Conservation (phyloP, 1,140 invertebrate species). For the Cydia amplana region DNA sequence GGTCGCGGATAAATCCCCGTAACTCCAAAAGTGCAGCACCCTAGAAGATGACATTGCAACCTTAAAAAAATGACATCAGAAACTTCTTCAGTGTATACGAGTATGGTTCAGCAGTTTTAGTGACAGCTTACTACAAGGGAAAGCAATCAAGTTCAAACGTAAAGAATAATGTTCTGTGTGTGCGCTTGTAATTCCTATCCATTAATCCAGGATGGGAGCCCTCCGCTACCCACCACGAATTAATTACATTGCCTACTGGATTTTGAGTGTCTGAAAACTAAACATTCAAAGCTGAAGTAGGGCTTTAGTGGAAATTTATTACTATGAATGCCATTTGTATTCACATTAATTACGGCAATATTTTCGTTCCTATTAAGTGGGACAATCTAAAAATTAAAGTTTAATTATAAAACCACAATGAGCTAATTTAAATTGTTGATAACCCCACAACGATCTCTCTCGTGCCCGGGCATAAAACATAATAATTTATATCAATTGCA, state of each 20-base stretch:
- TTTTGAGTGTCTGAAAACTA: constrained; percentile 51
- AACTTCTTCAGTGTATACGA: neutral
- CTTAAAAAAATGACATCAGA: too few relatives aligned
- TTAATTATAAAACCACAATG: constrained; percentile 23
- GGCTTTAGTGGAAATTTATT: neutral
- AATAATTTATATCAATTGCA: constrained; percentile 18
- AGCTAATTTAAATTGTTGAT: constrained; percentile 27
- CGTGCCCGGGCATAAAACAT: constrained; percentile 9
- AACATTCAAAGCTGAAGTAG: constrained; percentile 10
- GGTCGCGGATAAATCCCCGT: too few relatives aligned
- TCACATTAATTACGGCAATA: neutral
- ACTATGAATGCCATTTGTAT: neutral
- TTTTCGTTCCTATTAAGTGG: neutral
- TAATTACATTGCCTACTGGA: constrained; percentile 67
- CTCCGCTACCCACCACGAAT: constrained; percentile 70
- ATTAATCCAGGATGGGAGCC: constrained; percentile 66
- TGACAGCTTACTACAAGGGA: neutral
- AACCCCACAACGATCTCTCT: constrained; percentile 4
- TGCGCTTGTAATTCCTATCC: constrained; percentile 64
- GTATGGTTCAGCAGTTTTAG: neutral
- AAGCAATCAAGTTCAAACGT: constrained; percentile 40
- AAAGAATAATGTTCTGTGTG: constrained; percentile 42
- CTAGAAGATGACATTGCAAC: too few relatives aligned
- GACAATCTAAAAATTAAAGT: neutral
- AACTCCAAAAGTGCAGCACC: too few relatives aligned